Percentiles rank a stretch among this genome's conserved stretches.
These are phyloP conservation scores for Chloropsis hardwickii DNA, from an alignment of 2,113 vertebrate species.

Conservation along the genomic window DNA sequence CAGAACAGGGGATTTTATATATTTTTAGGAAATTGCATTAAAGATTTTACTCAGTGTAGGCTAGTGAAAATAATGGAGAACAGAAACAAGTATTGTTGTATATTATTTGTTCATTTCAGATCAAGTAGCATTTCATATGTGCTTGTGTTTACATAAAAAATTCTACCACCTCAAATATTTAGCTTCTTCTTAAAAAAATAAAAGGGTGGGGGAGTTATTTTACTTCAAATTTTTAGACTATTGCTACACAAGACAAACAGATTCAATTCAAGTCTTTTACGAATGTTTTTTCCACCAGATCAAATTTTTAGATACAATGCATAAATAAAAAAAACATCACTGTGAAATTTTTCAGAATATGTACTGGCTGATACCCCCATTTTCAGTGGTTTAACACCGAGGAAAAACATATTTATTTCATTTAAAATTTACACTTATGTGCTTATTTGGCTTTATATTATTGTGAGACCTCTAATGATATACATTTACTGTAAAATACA, in stretches of 20 bases:
- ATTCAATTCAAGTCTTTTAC: background rate
- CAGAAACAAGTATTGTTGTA: background rate
- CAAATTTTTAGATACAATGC: background rate
- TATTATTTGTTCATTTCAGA: background rate
- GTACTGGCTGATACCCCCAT: background rate
- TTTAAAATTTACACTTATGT: background rate
- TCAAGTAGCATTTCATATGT: background rate
- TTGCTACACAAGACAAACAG: accelerated
- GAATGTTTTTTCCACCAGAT: background rate
- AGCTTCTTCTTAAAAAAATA: background rate
- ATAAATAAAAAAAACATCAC: background rate
- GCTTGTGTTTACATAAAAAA: background rate
- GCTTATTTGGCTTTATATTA: background rate
- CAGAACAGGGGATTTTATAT: background rate
- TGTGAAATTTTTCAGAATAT: background rate
- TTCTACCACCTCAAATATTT: background rate
- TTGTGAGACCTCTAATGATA: background rate
- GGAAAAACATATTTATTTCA: background rate
- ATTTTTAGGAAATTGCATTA: background rate
- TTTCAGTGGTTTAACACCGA: background rate
- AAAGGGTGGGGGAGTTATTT: background rate
- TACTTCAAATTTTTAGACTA: background rate
- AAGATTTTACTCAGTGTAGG: background rate
- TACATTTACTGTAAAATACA: background rate
- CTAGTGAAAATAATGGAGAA: background rate